These are phyloP conservation scores for Metaphire vulgaris DNA, from an alignment of 1,140 invertebrate genomes.

Conservation along the genomic window DNA sequence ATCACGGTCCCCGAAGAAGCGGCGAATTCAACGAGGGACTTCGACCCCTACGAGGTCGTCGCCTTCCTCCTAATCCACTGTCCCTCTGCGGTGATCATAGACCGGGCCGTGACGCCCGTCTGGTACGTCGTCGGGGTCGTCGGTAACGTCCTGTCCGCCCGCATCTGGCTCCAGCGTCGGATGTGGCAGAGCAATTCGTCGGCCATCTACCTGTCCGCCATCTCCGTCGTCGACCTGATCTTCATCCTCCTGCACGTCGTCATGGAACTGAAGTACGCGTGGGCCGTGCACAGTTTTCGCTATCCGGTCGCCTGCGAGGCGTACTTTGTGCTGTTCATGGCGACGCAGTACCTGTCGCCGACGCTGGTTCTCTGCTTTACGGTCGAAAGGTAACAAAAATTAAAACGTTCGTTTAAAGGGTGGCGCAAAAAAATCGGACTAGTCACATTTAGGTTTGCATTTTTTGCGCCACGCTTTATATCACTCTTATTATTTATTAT, in stretches of 20 bases:
- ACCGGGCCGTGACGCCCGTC: constrained; percentile 25
- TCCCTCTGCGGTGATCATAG: constrained; percentile 19
- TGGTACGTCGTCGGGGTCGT: constrained; percentile 44
- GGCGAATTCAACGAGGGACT: neutral
- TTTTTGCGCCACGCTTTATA: no score
- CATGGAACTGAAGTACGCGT: constrained; percentile 42
- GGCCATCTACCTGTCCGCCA: constrained; percentile 47
- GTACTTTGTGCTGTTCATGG: constrained; percentile 36
- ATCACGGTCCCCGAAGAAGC: neutral
- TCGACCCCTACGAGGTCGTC: constrained; percentile 1
- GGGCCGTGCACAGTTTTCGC: constrained; percentile 37
- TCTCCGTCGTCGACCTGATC: constrained; percentile 46
- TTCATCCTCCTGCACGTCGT: constrained; percentile 44
- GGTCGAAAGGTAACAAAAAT: constrained; percentile 62
- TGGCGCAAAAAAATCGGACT: no score
- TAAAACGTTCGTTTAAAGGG: neutral
- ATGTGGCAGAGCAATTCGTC: constrained; percentile 45
- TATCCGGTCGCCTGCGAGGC: constrained; percentile 40
- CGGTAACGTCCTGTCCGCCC: constrained; percentile 46
- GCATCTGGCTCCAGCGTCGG: constrained; percentile 47
- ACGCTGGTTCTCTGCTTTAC: constrained; percentile 67
- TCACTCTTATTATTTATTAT: neutral
- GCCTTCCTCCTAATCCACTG: neutral
- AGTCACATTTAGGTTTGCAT: no score
- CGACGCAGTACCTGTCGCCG: constrained; percentile 47